Evolutionary conservation across 2,888 invertebrate genomes (phyloP), one percentile per base, ranked within the genome.

Genomic region (Drosophila greeni): DNA sequence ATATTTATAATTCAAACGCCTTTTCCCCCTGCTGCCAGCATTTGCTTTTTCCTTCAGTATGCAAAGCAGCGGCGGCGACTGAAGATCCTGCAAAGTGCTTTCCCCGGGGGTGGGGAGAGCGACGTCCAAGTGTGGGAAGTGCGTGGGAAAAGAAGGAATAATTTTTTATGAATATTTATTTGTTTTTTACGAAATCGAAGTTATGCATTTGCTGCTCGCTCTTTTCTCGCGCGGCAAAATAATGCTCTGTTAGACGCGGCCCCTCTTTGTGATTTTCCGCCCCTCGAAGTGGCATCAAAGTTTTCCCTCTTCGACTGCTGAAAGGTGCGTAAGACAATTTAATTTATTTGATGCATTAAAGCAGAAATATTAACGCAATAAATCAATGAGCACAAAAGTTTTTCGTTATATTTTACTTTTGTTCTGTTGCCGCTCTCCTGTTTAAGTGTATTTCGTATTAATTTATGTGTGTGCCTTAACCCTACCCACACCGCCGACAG

Each of bases 271-370:
- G 12, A 29, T 53, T 57, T 55, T 53, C 26, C 36, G 18, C 20
- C 36, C 43, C 16, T 61, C 62, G 20, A 65, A 65, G 62, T 37
- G 75, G 36, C 66, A 45, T 77, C 82, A 81, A 83, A 75, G 68
- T 74, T 80, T 81, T 66, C 42, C 57, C 75, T 39, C 43, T 59
- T 71, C 69, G 43, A 65, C 65, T 65, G 67, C 47, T 64, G 68
- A 72, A 84, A 81, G 84, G 82, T 81, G 82, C 82, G 84, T 76
- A 82, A 82, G 81, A 79, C 81, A 84, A 81, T 81, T 84, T 81
- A 81, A 81, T 81, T 81, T 81, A 84, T 81, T 84, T 82, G 76
- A 76, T 70, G 81, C 84, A 81, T 84, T 81, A 84, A 82, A 84
- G 80, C 70, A 79, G 73, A 81, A 79, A 81, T 81, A 81, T 81